A percentile compares a stretch with the other conserved stretches of the same genome.
Evolutionary conservation across 2,113 vertebrate species (phyloP).

Genomic region (Hyaena hyaena): DNA sequence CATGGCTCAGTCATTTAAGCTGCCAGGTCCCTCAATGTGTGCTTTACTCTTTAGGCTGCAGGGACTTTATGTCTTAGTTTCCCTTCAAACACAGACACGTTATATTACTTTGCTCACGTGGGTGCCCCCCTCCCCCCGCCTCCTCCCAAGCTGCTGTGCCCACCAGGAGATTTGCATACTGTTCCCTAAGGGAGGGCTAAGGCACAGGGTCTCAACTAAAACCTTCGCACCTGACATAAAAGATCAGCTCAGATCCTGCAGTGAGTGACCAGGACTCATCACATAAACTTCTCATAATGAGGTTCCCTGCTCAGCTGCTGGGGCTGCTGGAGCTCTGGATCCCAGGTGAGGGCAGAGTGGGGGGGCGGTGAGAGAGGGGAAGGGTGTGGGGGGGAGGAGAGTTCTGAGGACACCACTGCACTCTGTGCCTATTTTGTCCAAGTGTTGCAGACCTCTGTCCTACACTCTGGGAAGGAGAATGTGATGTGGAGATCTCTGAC

Average conservation of each 20-base stretch:
- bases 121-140: too few species aligned
- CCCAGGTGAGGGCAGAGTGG: not conserved
- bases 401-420: not conserved
- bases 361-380: not conserved
- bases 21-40: too few species aligned
- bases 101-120: too few species aligned
- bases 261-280: not conserved
- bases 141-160: too few species aligned
- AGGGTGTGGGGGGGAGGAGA: not conserved
- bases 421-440: not conserved
- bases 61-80: not conserved
- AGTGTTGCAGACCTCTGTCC: not conserved
- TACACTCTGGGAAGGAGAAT: not conserved
- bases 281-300: not conserved
- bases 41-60: not conserved
- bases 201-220: not conserved
- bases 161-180: too few species aligned
- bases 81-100: not conserved
- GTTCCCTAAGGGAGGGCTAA: too few species aligned
- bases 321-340: not conserved
- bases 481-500: not conserved
- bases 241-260: not conserved
- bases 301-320: not conserved
- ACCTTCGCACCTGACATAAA: not conserved
- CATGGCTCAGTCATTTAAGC: not conserved